phyloP scores from a whole-genome alignment of 2,888 invertebrate genomes.

The Tiphia femorata region DNA sequence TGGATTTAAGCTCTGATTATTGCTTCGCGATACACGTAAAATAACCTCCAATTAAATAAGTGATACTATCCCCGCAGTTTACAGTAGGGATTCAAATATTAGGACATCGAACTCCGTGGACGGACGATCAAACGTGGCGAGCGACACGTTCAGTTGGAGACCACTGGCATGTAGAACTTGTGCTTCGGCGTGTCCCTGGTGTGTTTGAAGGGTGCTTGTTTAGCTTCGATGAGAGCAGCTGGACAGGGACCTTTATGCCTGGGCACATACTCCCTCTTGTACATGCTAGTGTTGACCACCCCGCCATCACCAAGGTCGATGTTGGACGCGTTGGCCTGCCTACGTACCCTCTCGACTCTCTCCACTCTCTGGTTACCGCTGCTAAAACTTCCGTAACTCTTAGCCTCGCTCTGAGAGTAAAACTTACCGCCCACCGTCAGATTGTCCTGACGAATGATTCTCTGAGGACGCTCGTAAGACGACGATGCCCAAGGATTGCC shows the following conservation, averaged over 20 bases:
- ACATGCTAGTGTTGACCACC: slow-evolving; percentile 75
- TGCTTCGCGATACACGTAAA: slow-evolving; percentile 62
- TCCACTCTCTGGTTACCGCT: slow-evolving; percentile 71
- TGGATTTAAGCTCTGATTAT: slow-evolving; percentile 65
- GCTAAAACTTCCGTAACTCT: slow-evolving; percentile 78
- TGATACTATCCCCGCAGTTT: too few species aligned
- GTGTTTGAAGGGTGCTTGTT: slow-evolving; percentile 84
- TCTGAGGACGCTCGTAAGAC: slow-evolving; percentile 74
- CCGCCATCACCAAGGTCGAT: slow-evolving; percentile 80
- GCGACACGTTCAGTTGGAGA: slow-evolving; percentile 65
- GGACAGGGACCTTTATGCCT: slow-evolving; percentile 83
- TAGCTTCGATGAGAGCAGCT: slow-evolving; percentile 81
- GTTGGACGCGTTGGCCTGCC: slow-evolving; percentile 80
- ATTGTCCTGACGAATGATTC: slow-evolving; percentile 76
- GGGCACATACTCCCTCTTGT: slow-evolving; percentile 83
- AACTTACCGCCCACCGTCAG: slow-evolving; percentile 80
- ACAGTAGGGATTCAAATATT: too few species aligned
- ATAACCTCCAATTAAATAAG: slow-evolving; percentile 48
- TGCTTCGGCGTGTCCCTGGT: slow-evolving; percentile 88
- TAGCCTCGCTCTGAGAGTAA: slow-evolving; percentile 80
- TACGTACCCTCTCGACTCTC: slow-evolving; percentile 74
- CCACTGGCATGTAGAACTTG: slow-evolving; percentile 83
- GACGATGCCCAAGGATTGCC: slow-evolving; percentile 72
- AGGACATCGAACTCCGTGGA: too few species aligned
- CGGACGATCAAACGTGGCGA: too few species aligned